Percentiles rank a stretch among this genome's conserved stretches.
Conservation (phyloP, 37 sponge, comb jelly and placozoan species). For the Dysidea cf. avara region DNA sequence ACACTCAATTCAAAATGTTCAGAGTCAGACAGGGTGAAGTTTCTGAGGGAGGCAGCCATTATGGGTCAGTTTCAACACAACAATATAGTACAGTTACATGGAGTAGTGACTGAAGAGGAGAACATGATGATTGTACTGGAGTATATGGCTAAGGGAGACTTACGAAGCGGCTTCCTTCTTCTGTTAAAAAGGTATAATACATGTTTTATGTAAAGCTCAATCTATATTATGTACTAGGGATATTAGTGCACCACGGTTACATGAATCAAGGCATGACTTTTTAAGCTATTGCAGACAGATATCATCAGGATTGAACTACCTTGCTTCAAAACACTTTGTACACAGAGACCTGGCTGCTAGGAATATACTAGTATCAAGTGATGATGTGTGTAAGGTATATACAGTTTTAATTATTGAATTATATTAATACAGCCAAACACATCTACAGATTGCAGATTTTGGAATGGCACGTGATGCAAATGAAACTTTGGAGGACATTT, state of each 20-base stretch:
- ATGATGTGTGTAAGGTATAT: slow-evolving; percentile 54
- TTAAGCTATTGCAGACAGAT: slow-evolving; percentile 62
- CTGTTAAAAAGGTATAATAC: neutral
- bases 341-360: slow-evolving; percentile 84
- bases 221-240: too few species aligned
- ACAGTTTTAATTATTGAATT: too few species aligned
- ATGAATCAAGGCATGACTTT: slow-evolving; percentile 8
- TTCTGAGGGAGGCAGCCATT: slow-evolving; percentile 35
- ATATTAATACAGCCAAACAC: too few species aligned
- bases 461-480: slow-evolving; percentile 51
- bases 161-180: slow-evolving; percentile 3
- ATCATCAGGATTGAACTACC: slow-evolving; percentile 65
- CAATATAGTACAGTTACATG: slow-evolving; percentile 16
- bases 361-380: slow-evolving; percentile 57
- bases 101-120: slow-evolving; percentile 12
- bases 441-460: slow-evolving; percentile 66
- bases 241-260: too few species aligned
- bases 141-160: slow-evolving; percentile 59
- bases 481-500: slow-evolving; percentile 29
- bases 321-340: slow-evolving; percentile 48
- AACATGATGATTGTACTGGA: slow-evolving; percentile 81
- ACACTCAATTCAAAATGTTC: neutral
- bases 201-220: too few species aligned
- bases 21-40: slow-evolving; percentile 20
- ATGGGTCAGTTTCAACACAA: slow-evolving; percentile 36